phyloP scores from a whole-genome alignment of 2,113 vertebrate species.

The Thryonomys swinderianus region DNA sequence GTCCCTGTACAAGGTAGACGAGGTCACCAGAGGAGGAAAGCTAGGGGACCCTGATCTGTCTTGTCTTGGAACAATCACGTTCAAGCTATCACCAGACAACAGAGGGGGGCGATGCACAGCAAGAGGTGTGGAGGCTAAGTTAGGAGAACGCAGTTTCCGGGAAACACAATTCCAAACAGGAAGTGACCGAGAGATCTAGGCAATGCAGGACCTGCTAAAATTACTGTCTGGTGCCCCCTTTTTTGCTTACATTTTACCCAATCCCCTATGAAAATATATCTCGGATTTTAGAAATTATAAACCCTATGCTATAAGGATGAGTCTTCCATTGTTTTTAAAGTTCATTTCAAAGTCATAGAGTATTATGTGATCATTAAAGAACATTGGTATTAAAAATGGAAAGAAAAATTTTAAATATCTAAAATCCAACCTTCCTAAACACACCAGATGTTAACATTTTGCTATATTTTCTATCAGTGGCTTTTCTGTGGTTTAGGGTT shows the following conservation, averaged over 20 bases:
- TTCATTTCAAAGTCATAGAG: slow-evolving; percentile 35
- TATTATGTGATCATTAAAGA: slow-evolving; percentile 54
- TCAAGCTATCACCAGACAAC: background rate
- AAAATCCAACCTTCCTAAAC: slow-evolving; percentile 58
- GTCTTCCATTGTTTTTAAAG: background rate
- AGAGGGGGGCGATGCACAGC: background rate
- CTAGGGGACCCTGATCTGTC: background rate
- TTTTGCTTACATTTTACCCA: slow-evolving; percentile 26
- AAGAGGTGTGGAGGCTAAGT: background rate
- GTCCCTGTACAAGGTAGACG: background rate
- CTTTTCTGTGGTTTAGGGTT: slow-evolving; percentile 59
- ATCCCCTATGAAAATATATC: background rate
- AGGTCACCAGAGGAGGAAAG: background rate
- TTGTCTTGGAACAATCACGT: background rate
- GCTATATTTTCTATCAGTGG: slow-evolving; percentile 43
- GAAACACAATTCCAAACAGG: background rate
- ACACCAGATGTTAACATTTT: slow-evolving; percentile 59
- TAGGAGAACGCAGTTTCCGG: background rate
- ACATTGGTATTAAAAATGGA: background rate
- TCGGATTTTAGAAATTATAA: slow-evolving; percentile 55
- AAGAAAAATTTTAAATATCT: slow-evolving; percentile 49
- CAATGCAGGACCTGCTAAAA: background rate
- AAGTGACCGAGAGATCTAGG: background rate
- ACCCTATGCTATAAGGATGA: background rate
- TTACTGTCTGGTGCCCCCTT: background rate